Evolutionary conservation across 1,140 invertebrate genomes (phyloP), one percentile per base, ranked within the genome.

Genomic region (Archivesica marissinica): DNA sequence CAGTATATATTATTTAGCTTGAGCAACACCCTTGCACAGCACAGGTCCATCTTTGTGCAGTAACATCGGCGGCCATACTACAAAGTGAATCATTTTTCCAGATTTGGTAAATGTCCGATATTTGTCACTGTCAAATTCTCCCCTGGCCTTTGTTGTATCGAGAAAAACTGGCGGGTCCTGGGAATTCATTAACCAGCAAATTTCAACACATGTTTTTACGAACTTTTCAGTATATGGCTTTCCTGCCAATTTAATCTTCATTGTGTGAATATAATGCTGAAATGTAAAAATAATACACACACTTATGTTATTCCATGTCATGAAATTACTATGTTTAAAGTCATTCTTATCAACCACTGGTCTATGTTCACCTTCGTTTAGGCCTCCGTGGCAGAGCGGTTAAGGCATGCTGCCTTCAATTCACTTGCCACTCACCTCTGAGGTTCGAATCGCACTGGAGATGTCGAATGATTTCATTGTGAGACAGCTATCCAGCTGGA

Each of bases 161-260:
- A 82, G 39, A 44, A 61, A 52, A 11, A 82, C 70, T n/a, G 79
- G 52, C n/a, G 68, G 79, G 28, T 82, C 79, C 39, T 74, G 79
- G 25, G 54, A 33, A 25, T 47, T 66, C 66, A 70, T 72, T 23
- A 82, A 72, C 79, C 79, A 82, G 23, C 66, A 82, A 1, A 82
- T 35, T 41, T 82, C 35, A 17, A 74, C 11, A 61, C 79, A 82
- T 3, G 1, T 20, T n/a, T 70, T 54, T 7, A 72, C 39, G n/a
- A 56, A 82, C 9, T 47, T 25, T 20, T 38, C 33, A 0, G 61
- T 75, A 23, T 54, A 33, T 25, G n/a, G 35, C 28, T 50, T 50
- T 30, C 20, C 64, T 50, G 2, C 35, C 30, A 50, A 44, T 6
- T 50, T 50, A 1, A 68, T 23, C 50, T 64, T 0, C 25, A 64